Conservation (phyloP, 2,113 vertebrate species). For the Rhinolophus ferrumequinum region DNA sequence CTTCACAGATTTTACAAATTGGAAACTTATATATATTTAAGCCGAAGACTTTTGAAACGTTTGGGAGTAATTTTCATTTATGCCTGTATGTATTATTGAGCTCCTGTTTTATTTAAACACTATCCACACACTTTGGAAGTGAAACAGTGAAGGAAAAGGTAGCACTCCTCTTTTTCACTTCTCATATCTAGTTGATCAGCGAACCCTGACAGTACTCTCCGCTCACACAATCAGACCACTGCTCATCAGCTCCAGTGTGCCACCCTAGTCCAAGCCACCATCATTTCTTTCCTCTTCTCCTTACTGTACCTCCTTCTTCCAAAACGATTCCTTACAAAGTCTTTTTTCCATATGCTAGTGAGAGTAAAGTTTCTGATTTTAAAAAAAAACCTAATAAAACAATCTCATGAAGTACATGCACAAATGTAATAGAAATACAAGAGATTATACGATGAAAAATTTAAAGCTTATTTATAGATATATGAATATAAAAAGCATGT, state of each 20-base stretch:
- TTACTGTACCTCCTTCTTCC: not conserved
- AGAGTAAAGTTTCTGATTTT: not conserved
- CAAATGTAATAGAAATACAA: not conserved
- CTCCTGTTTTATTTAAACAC: not conserved
- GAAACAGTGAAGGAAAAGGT: not conserved
- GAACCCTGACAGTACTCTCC: not conserved
- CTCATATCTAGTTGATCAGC: not conserved
- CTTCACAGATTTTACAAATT: constrained; percentile 17
- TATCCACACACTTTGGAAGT: not conserved
- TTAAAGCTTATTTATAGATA: not conserved
- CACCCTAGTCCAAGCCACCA: not conserved
- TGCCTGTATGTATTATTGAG: not conserved
- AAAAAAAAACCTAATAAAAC: not conserved
- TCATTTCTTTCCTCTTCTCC: not conserved
- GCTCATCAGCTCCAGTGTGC: too few relatives aligned
- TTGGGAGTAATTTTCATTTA: constrained; percentile 38
- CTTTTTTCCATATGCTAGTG: not conserved
- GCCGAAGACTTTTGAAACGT: constrained; percentile 8
- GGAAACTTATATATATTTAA: not conserved
- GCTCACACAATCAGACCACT: not conserved
- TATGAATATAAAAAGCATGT: not conserved
- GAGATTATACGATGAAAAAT: not conserved
- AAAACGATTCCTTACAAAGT: not conserved
- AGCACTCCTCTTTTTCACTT: not conserved
- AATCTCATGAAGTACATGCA: not conserved